Conservation (phyloP, 2,888 invertebrate genomes). For the Caenorhabditis virilis region DNA sequence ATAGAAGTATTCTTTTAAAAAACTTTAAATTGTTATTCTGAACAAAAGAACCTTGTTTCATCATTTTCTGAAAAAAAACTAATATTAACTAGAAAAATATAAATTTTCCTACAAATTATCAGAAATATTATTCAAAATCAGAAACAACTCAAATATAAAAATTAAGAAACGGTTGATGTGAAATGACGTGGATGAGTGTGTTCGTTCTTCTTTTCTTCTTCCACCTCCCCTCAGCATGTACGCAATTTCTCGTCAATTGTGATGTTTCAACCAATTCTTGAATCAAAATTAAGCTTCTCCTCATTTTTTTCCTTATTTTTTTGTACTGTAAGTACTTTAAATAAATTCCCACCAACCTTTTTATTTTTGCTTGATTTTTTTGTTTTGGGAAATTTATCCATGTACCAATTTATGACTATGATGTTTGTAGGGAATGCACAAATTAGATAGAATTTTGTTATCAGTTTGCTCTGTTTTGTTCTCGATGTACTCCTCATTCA, state of each 20-base stretch:
- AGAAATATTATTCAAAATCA: neutral
- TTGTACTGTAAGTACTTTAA: neutral
- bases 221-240: neutral
- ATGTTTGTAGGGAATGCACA: no score
- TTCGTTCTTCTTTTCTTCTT: neutral
- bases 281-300: neutral
- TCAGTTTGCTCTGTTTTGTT: no score
- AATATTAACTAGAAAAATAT: neutral
- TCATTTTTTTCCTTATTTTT: neutral
- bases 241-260: conserved; percentile 11
- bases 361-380: no score
- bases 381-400: no score
- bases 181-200: conserved; percentile 16
- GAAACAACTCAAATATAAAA: neutral
- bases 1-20: no score
- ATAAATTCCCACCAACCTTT: no score
- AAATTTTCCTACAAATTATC: neutral
- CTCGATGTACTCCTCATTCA: no score
- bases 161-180: conserved; percentile 7
- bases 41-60: no score
- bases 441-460: no score
- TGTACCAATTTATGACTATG: no score
- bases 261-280: neutral
- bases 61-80: neutral
- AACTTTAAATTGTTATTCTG: no score